These are phyloP conservation scores for Amyelois transitella DNA, from an alignment of 1,140 invertebrate genomes.

Conservation along the genomic window DNA sequence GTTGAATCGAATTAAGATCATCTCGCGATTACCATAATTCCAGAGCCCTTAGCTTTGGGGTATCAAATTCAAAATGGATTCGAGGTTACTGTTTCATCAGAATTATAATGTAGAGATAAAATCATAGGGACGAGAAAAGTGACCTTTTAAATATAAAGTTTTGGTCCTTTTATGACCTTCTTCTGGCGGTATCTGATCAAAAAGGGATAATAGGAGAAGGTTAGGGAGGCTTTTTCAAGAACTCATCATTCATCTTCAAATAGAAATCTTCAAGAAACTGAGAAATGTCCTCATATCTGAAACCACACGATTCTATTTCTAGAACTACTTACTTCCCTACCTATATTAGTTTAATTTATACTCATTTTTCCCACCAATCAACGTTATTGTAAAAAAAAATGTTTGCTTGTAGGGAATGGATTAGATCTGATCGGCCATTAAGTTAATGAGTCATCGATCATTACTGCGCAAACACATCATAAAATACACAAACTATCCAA, in stretches of 20 bases:
- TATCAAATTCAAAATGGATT: neutral
- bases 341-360: too few relatives aligned
- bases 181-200: neutral
- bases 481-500: neutral
- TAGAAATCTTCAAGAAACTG: too few relatives aligned
- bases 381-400: neutral
- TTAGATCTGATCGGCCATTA: neutral
- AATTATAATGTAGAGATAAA: neutral
- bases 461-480: neutral
- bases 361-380: neutral
- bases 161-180: neutral
- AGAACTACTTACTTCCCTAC: too few relatives aligned
- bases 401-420: neutral
- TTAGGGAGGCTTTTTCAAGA: too few relatives aligned
- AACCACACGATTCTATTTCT: neutral
- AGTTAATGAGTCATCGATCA: neutral
- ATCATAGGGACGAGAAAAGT: too few relatives aligned
- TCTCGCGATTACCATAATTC: neutral
- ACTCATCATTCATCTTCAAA: too few relatives aligned
- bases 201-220: too few relatives aligned
- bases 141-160: too few relatives aligned
- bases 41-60: neutral
- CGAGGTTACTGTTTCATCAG: neutral
- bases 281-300: too few relatives aligned
- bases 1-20: neutral